phyloP scores from a whole-genome alignment of 2,888 invertebrate species.

The Aromia moschata region DNA sequence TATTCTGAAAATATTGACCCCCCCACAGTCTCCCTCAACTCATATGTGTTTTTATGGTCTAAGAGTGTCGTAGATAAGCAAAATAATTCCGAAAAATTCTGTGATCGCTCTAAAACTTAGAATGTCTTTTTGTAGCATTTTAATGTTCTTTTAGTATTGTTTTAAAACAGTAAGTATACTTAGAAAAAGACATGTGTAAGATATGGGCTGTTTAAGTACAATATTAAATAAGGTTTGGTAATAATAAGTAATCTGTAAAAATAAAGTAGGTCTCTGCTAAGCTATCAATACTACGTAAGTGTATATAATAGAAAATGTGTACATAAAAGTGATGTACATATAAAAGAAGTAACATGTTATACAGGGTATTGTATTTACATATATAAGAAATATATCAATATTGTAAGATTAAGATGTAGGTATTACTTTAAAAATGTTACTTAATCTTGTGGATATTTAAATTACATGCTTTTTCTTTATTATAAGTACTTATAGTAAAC shows the following conservation, averaged over 20 bases:
- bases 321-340: constrained; percentile 22
- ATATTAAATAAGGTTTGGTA: constrained; percentile 33
- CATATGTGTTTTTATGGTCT: too few species aligned
- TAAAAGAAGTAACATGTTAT: constrained; percentile 8
- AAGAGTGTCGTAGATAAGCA: too few species aligned
- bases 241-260: constrained; percentile 3
- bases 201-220: constrained; percentile 44
- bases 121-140: constrained; percentile 7
- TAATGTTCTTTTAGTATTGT: constrained; percentile 1
- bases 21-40: too few species aligned
- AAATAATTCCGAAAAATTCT: constrained; percentile 20
- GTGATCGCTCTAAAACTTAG: constrained; percentile 9
- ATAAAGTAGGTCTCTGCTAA: constrained; percentile 2
- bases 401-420: not conserved
- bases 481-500: too few species aligned
- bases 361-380: constrained; percentile 21
- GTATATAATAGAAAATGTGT: constrained; percentile 17
- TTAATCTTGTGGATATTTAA: not conserved
- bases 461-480: too few species aligned
- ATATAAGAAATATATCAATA: not conserved
- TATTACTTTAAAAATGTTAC: not conserved
- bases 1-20: too few species aligned
- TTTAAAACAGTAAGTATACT: constrained; percentile 1
- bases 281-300: not conserved
- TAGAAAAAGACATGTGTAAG: constrained; percentile 25